Percentiles rank a stretch among this genome's conserved stretches.
phyloP scores from a whole-genome alignment of 2,888 invertebrate species.

The Acrobasis suavella region DNA sequence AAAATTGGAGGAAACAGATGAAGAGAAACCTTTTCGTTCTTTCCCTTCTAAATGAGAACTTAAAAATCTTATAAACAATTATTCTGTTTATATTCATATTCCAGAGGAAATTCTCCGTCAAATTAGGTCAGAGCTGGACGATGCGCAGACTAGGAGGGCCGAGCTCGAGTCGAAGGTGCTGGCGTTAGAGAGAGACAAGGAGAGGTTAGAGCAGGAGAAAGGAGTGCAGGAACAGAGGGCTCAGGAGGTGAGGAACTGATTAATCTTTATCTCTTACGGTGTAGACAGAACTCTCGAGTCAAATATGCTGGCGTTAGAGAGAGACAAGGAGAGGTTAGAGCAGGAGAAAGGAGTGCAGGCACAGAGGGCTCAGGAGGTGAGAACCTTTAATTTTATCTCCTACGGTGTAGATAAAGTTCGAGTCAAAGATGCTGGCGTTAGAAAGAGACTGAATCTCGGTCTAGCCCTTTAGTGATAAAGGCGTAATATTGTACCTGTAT shows the following conservation, averaged over 20 bases:
- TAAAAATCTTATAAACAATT: not conserved
- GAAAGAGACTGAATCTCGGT: too few species aligned
- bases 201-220: conserved; percentile 69
- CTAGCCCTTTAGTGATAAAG: too few species aligned
- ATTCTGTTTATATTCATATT: conserved; percentile 32
- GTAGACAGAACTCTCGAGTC: too few species aligned
- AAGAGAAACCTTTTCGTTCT: too few species aligned
- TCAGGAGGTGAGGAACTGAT: conserved; percentile 55
- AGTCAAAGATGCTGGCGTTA: too few species aligned
- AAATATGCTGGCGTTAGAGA: conserved; percentile 49
- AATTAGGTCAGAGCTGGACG: conserved; percentile 63
- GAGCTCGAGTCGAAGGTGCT: conserved; percentile 68
- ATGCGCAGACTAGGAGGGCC: conserved; percentile 55
- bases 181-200: conserved; percentile 69
- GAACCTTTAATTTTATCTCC: too few species aligned
- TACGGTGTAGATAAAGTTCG: too few species aligned
- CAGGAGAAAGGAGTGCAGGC: conserved; percentile 72
- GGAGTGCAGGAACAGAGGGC: conserved; percentile 73
- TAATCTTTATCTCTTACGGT: not conserved
- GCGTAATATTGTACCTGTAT: too few species aligned
- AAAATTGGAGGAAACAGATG: too few species aligned
- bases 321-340: conserved; percentile 68
- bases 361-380: conserved; percentile 72
- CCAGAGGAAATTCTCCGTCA: conserved; percentile 67
- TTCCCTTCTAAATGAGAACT: too few species aligned